Base-by-base conservation (phyloP, 2,888 invertebrate genomes). In the Phortica okadai region DNA sequence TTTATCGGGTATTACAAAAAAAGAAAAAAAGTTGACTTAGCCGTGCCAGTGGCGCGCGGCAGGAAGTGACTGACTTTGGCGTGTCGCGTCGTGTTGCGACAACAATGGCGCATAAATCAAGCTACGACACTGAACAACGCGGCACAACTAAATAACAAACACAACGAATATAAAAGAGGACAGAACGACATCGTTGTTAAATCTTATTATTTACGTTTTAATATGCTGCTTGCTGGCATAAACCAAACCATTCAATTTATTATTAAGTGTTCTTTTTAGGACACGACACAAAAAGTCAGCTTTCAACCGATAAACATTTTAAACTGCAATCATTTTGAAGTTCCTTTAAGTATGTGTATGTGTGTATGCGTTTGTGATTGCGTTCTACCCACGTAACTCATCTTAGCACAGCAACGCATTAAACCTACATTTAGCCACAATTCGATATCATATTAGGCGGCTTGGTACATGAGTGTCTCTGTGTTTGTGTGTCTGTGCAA, bases 81-180 rank as follows among this genome's bases (percentile, higher is more conserved):
- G n/a, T 33, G 8, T 66, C 6, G n/a, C 33, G 41, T 33, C 11
- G 25, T 14, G n/a, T 42, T 8, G 69, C 45, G 45, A 69, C 69
- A 45, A 72, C 56, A 72, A 72, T 72, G 41, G 41, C 54, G 54
- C 70, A 72, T 72, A 72, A 72, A 72, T 72, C 56, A 72, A 72
- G 33, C 8, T 33, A 33, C 70, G 56, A 56, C 70, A 56, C 14
- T n/a, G 50, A 21, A 4, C 21, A 69, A 10, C 10, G 16, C 69
- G 41, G 45, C 16, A 21, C 21, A 10, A 69, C 11, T 50, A 21
- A 69, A 69, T 7, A 21, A 16, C 16, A 69, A 50, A 6, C 16
- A 50, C 14, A 67, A 21, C 14, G 42, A 11, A n/a, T 10, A 67
- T 67, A 67, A 69, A 3, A 45, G 25, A 45, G 21, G 10, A 33